Evolutionary conservation across 2,113 vertebrate genomes (phyloP).

Genomic region (Amazona vittata): DNA sequence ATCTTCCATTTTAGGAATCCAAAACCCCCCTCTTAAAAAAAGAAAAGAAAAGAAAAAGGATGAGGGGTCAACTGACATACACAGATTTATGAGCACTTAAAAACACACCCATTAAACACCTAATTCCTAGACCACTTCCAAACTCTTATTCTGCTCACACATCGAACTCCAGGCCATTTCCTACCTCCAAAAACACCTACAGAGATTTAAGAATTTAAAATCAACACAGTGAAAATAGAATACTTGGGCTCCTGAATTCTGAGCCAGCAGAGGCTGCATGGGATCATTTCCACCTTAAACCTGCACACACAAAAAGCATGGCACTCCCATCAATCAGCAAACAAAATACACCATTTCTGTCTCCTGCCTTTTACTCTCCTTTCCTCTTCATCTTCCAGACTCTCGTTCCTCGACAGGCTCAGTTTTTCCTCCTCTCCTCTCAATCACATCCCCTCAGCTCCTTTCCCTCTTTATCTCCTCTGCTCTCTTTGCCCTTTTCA

Average conservation of each 20-base stretch:
- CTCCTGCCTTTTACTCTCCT: background rate
- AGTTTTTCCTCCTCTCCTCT: background rate
- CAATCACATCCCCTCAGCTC: background rate
- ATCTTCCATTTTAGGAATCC: background rate
- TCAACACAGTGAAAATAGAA: background rate
- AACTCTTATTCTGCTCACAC: background rate
- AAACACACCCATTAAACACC: background rate
- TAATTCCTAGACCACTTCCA: background rate
- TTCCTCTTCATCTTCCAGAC: background rate
- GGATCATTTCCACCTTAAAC: background rate
- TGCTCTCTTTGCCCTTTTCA: background rate
- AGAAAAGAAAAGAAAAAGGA: rapidly evolving
- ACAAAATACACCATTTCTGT: background rate
- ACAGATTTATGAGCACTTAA: background rate
- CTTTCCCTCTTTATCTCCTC: background rate
- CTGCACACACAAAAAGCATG: background rate
- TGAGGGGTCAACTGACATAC: background rate
- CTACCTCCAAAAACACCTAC: background rate
- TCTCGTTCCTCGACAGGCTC: background rate
- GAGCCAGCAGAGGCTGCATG: background rate
- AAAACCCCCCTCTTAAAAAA: background rate
- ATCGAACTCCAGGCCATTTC: background rate
- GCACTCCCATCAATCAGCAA: background rate
- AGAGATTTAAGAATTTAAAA: background rate
- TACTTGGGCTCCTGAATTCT: background rate